A percentile compares a stretch with the other conserved stretches of the same genome.
Conservation (phyloP, 2,797 vertebrate species). For the Prionace glauca region DNA sequence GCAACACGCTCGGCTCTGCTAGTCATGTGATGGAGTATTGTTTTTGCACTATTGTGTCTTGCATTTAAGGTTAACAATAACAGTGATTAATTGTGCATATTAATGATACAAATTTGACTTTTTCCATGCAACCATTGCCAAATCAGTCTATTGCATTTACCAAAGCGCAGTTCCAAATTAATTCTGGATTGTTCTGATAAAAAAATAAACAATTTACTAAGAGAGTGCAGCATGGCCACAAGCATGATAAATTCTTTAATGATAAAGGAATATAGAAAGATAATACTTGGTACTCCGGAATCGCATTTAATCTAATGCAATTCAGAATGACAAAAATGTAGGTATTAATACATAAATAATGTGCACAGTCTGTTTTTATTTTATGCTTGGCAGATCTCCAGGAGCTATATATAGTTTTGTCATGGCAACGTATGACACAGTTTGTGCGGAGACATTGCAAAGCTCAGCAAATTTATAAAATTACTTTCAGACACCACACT, state of each 20-base stretch:
- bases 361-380: not conserved
- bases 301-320: constrained; percentile 8
- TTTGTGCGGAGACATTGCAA: constrained; percentile 27
- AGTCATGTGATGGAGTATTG: not conserved
- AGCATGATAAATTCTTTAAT: not conserved
- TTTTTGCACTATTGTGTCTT: not conserved
- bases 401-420: constrained; percentile 38
- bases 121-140: not conserved
- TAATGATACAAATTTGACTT: not conserved
- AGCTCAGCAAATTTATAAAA: constrained; percentile 28
- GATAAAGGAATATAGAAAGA: not conserved
- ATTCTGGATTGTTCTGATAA: not conserved
- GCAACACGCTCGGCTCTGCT: not conserved
- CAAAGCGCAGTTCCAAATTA: not conserved
- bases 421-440: constrained; percentile 29
- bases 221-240: not conserved
- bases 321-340: constrained; percentile 28
- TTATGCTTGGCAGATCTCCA: constrained; percentile 28
- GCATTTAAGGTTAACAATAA: not conserved
- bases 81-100: not conserved
- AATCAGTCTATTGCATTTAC: not conserved
- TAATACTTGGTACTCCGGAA: not conserved
- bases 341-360: constrained; percentile 33
- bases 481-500: constrained; percentile 12
- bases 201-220: not conserved